Evolutionary conservation across 2,797 vertebrate species (phyloP), one percentile per base, ranked within the genome.

Genomic region (Scyliorhinus canicula): DNA sequence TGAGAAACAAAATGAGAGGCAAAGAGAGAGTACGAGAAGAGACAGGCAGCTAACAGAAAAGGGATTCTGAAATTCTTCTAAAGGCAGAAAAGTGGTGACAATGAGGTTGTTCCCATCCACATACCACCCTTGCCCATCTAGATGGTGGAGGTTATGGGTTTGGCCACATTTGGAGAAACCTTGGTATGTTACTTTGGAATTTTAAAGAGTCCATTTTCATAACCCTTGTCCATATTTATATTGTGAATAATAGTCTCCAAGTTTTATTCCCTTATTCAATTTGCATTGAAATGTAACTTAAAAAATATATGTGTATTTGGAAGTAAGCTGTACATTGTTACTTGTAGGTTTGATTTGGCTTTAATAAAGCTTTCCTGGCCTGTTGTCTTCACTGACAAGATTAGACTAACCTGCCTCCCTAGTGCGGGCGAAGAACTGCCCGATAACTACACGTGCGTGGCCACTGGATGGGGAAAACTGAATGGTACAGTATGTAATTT

Each of bases 401-500:
- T 94, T 69, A 94, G 93, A 74, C 67, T 94, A 74, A 52, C 65
- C 26, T 94, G 93, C 40, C 93, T 94, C 19, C 93, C 93, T 50
- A 31, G 14, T 74, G 65, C 93, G 2, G 93, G 93, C 3, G 93
- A 94, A 74, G 93, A 69, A 8, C 31, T 94, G 47, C 93, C 93
- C 14, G 44, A 94, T 74, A 94, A 94, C 31, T 94, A 52, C 67
- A 94, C 93, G 0, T 94, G 93, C 3, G 47, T 74, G 4, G 93
- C 74, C 26, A 94, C 55, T 52, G 93, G 93, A 94, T 94, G 93
- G 93, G 93, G 93, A 94, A 94, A 94, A 44, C 31, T 94, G 47
- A 94, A 94, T 94, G 93, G 93, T 94, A 94, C 93, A 94, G 93
- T 94, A 94, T 94, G 65, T 71, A 50, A 94, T 94, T 94, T 52